A percentile compares a stretch with the other conserved stretches of the same genome.
Evolutionary conservation across 2,113 vertebrate genomes (phyloP).

Genomic region (Boulengerochromis microlepis): DNA sequence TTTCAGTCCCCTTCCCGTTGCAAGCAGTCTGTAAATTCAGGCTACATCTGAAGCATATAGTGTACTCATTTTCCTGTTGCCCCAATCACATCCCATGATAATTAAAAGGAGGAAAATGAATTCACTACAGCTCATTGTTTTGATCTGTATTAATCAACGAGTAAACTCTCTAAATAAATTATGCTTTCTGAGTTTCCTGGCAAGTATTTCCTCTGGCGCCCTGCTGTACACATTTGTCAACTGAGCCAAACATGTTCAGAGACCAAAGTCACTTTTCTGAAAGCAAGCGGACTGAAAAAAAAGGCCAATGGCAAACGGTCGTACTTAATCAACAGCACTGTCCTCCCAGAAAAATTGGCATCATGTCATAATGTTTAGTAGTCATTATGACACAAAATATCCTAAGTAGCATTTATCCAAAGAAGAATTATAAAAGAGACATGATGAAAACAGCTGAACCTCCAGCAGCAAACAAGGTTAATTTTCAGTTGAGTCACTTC

Average conservation of each 20-base stretch:
- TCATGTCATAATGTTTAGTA: not conserved
- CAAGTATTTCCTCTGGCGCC: not conserved
- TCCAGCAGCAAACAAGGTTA: not conserved
- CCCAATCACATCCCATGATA: constrained; percentile 1
- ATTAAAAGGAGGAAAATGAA: constrained; percentile 33
- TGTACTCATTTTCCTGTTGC: constrained; percentile 27
- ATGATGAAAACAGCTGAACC: fast-evolving
- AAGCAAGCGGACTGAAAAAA: not conserved
- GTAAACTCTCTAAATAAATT: constrained; percentile 28
- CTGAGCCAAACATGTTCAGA: not conserved
- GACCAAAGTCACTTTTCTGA: not conserved
- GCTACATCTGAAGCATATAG: not conserved
- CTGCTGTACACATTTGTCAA: constrained; percentile 1
- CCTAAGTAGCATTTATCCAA: fast-evolving
- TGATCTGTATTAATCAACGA: constrained; percentile 41
- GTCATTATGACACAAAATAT: not conserved
- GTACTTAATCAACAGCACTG: not conserved
- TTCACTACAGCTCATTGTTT: constrained; percentile 36
- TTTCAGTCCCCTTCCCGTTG: constrained; percentile 1
- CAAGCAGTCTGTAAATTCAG: not conserved
- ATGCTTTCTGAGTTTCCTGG: constrained; percentile 19
- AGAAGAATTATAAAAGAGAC: not conserved
- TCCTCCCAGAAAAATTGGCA: not conserved
- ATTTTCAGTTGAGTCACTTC: not conserved
- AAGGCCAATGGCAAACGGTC: not conserved